Conservation (phyloP, 2,888 invertebrate genomes). For the Dryocosmus kuriphilus region DNA sequence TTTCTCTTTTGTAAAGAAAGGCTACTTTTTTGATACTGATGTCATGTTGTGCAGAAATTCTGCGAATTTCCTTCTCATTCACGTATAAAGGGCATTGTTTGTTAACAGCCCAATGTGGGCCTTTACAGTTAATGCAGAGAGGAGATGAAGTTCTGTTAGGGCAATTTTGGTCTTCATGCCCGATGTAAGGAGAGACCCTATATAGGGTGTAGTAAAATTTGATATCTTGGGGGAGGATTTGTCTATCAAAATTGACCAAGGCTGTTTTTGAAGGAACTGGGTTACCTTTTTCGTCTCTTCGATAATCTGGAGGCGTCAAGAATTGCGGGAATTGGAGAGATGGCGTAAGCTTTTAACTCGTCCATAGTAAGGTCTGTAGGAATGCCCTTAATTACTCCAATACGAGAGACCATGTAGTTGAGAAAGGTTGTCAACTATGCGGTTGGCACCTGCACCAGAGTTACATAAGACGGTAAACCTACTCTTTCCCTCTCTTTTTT, state of each 20-base stretch:
- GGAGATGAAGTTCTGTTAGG: too few relatives aligned
- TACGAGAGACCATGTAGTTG: neutral
- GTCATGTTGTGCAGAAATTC: too few relatives aligned
- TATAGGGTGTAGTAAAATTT: too few relatives aligned
- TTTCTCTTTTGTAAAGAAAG: too few relatives aligned
- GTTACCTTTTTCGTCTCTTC: neutral
- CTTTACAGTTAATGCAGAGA: too few relatives aligned
- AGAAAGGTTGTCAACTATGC: neutral
- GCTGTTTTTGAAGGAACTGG: neutral
- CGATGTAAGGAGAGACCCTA: too few relatives aligned
- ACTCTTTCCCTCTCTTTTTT: neutral
- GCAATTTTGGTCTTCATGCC: too few relatives aligned
- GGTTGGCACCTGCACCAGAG: neutral
- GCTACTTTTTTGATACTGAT: too few relatives aligned
- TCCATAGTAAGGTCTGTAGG: neutral
- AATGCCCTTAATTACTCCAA: neutral
- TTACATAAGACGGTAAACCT: neutral
- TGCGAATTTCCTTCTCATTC: too few relatives aligned
- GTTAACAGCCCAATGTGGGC: too few relatives aligned
- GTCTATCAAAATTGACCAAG: neutral
- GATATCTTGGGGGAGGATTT: too few relatives aligned
- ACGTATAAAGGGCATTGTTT: too few relatives aligned
- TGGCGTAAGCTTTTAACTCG: neutral
- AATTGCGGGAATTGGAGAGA: neutral
- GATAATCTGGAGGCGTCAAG: neutral